Conservation (phyloP, 2,797 vertebrate genomes). For the Lacerta bilineata region DNA sequence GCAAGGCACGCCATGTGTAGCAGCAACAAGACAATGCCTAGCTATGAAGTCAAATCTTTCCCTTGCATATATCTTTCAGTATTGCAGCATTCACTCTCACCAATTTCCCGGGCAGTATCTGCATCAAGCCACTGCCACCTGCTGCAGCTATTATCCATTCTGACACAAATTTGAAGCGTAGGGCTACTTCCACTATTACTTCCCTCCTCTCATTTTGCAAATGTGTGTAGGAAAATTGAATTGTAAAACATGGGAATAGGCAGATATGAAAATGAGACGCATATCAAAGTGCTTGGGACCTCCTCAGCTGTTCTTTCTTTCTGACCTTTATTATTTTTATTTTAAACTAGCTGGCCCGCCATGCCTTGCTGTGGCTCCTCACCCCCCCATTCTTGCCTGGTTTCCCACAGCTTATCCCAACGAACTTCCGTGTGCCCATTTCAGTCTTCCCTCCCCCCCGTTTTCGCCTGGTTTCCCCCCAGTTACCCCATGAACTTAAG, state of each 20-base stretch:
- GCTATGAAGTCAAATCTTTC: background rate
- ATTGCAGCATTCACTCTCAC: background rate
- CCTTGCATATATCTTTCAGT: background rate
- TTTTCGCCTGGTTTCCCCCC: too few species aligned
- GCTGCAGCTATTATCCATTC: background rate
- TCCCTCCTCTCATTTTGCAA: background rate
- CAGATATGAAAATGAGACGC: background rate
- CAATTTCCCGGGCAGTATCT: background rate
- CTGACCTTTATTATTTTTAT: too few species aligned
- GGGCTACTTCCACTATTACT: background rate
- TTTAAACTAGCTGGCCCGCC: background rate
- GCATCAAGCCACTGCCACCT: background rate
- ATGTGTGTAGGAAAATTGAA: conserved; percentile 13
- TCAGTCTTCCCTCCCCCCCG: too few species aligned
- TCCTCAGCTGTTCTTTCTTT: background rate
- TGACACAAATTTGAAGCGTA: conserved; percentile 7
- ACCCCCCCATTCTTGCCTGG: too few species aligned
- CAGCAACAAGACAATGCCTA: conserved; percentile 1
- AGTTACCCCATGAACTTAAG: too few species aligned
- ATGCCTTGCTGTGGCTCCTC: too few species aligned
- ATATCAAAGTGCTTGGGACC: background rate
- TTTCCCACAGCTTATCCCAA: too few species aligned
- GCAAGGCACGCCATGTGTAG: background rate
- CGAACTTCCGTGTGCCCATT: too few species aligned
- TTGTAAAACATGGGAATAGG: background rate